Evolutionary conservation across 2,888 invertebrate genomes (phyloP).

Genomic region (Synanthedon myopaeformis): DNA sequence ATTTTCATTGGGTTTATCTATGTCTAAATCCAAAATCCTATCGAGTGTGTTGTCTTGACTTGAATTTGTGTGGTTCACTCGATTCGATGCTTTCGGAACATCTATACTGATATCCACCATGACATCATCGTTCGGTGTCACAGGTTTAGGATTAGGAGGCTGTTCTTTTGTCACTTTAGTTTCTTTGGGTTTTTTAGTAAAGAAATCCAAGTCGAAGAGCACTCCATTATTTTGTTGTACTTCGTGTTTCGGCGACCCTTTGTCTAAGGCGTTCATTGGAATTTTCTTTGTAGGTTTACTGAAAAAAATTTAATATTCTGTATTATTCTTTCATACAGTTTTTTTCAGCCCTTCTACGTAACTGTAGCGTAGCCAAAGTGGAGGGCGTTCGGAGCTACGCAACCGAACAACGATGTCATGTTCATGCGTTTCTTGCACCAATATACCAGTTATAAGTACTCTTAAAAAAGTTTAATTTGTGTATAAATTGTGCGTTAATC

Average conservation of each 20-base stretch:
- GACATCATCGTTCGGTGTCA: conserved; percentile 51
- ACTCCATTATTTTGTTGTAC: conserved; percentile 23
- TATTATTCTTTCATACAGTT: neutral
- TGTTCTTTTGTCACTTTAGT: conserved; percentile 1
- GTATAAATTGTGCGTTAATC: too few species aligned
- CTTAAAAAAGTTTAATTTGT: too few species aligned
- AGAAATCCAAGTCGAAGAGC: conserved; percentile 62
- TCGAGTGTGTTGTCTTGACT: conserved; percentile 21
- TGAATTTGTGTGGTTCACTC: conserved; percentile 13
- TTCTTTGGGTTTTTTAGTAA: conserved; percentile 45
- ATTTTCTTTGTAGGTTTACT: conserved; percentile 70
- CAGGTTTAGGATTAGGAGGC: conserved; percentile 11
- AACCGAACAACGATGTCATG: too few species aligned
- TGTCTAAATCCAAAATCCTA: conserved; percentile 31
- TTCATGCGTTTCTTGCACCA: too few species aligned
- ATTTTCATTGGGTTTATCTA: conserved; percentile 17
- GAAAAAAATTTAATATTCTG: conserved; percentile 15
- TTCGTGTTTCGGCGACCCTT: conserved; percentile 41
- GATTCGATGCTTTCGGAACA: conserved; percentile 17
- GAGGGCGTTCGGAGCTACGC: too few species aligned
- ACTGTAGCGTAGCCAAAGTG: too few species aligned
- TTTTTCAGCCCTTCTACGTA: neutral
- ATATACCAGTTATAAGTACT: too few species aligned
- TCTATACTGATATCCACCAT: conserved; percentile 70
- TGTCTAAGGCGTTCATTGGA: conserved; percentile 73